Percentiles rank a stretch among this genome's conserved stretches.
phyloP scores from a whole-genome alignment of 2,113 vertebrate genomes.

The Asarcornis scutulata region DNA sequence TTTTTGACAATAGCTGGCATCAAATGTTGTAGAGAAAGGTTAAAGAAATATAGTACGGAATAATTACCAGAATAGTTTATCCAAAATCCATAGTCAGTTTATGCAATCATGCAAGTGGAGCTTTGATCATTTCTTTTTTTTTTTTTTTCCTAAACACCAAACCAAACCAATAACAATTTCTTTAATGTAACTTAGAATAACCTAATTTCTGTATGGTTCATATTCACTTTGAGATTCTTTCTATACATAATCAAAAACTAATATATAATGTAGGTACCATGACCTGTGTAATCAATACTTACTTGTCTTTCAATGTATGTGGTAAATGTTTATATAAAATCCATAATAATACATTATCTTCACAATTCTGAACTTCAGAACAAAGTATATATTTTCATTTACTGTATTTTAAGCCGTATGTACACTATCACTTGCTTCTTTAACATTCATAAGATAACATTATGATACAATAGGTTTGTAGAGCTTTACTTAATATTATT shows the following conservation, averaged over 20 bases:
- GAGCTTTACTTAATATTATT: neutral
- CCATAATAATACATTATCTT: neutral
- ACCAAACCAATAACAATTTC: neutral
- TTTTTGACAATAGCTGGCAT: neutral
- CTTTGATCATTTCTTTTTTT: neutral
- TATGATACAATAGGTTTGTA: neutral
- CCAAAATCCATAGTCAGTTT: neutral
- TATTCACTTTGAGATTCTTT: neutral
- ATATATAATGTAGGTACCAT: neutral
- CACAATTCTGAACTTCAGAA: neutral
- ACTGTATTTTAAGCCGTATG: neutral
- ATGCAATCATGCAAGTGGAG: neutral
- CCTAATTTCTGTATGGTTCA: accelerated
- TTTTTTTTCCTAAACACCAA: neutral
- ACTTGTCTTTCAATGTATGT: neutral
- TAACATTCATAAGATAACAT: neutral
- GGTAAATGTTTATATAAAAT: neutral
- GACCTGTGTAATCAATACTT: neutral
- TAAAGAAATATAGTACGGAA: neutral
- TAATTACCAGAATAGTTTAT: neutral
- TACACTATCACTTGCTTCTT: neutral
- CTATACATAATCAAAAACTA: neutral
- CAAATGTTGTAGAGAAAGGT: neutral
- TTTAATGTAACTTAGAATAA: neutral
- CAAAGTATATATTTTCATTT: neutral